Evolutionary conservation across 2,888 invertebrate genomes (phyloP), one percentile per base, ranked within the genome.

Genomic region (Odontocolon sp.): DNA sequence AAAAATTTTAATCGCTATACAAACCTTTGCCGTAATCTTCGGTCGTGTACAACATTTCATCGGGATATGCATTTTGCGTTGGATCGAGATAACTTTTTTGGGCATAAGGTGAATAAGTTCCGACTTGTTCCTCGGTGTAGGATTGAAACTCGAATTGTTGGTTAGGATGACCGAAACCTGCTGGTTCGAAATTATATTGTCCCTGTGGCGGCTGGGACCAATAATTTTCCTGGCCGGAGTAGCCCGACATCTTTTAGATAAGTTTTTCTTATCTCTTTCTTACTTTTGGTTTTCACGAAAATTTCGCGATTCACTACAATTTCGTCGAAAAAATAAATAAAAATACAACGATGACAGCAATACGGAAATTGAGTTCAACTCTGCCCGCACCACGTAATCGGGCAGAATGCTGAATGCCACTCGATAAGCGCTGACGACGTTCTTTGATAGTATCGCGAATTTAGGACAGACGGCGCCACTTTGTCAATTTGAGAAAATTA

Each of bases 91-190:
- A 89, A 23, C 80, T 82, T 63, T 87, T 87, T 40, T 86, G 87
- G 3, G 81, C 11, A 66, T 87, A 89, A 3, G 84, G 23, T 3
- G 84, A 80, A 73, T 85, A 86, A 61, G 88, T 87, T 4, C 80
- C 85, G 3, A 81, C 71, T 36, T 84, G 85, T 77, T 88, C 88
- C 8, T 89, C 87, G 52, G 77, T 81, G 63, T 88, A 90, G 2
- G 85, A 82, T 54, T 87, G 87, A 68, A 89, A 90, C 9, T 89
- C 90, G 36, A 89, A 88, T 83, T 89, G 88, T 84, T 87, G 89
- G 85, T 89, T 89, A 83, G 87, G 85, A 82, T 93, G 93, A 2
- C 90, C 91, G 85, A 93, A 93, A 81, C 91, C 92, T 16, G 91
- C 86, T 45, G 91, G 85, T 74, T 92, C 92, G 77, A 92, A 93